Base-by-base conservation (phyloP, 2,797 vertebrate genomes). In the Acrocephalus scirpaceus region DNA sequence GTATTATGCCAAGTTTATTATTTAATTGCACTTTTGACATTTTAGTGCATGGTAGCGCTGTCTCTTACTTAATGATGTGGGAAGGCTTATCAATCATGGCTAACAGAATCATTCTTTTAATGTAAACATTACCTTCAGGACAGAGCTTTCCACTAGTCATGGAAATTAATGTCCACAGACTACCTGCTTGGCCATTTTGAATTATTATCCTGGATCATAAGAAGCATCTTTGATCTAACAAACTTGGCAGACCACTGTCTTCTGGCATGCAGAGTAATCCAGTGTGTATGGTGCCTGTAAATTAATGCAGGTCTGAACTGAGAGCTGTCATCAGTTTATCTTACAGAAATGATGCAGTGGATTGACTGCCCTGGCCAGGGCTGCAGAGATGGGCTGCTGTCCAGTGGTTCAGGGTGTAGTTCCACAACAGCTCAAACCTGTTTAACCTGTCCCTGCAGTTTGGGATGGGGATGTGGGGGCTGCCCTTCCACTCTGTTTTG, bases 21-120 rank as follows among this genome's bases (percentile, higher is more conserved):
- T 96, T 95, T 96, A 92, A 62, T 87, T 79, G 30, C 89, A 62
- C 83, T 95, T 94, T n/a, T 72, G 80, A 86, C 90, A 36, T 96
- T 83, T 75, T 84, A 86, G 92, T 94, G 89, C 75, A 62, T 86
- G 76, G 82, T 83, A 44, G 88, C 91, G 89, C 95, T 96, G 11
- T 93, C 79, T 72, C 93, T 93, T 82, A 60, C 57, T 92, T 94
- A 94, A 51, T 93, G 82, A 76, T 86, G 27, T 32, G 51, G 45
- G 78, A 47, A 91, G 56, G 64, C 54, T 87, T 93, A 82, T 90
- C 86, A 94, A 32, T 96, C 79, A 92, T 29, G 66, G 60, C 83
- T 89, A 92, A 69, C 91, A 90, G 72, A 89, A 87, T 95, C 90
- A 70, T 69, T 86, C 67, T 87, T 86, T 65, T 87, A 44, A 5